Conservation (phyloP, 2,888 invertebrate species). For the Orthonevra nobilis region DNA sequence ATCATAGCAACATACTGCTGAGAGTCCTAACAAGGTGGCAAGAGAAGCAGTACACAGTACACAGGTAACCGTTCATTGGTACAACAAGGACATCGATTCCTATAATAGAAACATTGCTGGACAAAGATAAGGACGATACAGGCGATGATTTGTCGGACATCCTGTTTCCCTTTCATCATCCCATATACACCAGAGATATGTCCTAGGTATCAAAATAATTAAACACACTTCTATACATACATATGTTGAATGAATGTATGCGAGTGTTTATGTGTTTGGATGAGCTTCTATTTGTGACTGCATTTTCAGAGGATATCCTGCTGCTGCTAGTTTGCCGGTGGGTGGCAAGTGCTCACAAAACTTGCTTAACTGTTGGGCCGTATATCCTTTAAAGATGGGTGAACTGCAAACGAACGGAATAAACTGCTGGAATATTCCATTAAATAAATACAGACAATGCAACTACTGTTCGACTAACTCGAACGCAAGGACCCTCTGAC, state of each 20-base stretch:
- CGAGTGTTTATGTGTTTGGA: no score
- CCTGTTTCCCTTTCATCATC: constrained; percentile 33
- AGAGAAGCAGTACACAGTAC: constrained; percentile 18
- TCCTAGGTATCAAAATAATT: constrained; percentile 52
- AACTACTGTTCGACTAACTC: constrained; percentile 24
- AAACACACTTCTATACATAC: constrained; percentile 34
- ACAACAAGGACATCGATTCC: constrained; percentile 48
- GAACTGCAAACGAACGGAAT: background rate
- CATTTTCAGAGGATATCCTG: background rate
- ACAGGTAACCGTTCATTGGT: no score
- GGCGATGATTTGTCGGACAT: constrained; percentile 33
- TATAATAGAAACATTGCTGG: constrained; percentile 61
- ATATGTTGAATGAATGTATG: background rate
- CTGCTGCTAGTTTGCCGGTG: background rate
- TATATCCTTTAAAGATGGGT: background rate
- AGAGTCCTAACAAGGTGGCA: constrained; percentile 3
- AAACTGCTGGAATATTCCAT: constrained; percentile 10
- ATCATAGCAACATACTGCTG: constrained; percentile 27
- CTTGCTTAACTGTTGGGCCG: constrained; percentile 10
- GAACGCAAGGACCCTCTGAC: constrained; percentile 32
- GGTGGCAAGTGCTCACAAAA: background rate
- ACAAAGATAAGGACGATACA: constrained; percentile 43
- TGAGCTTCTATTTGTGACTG: no score
- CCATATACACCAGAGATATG: constrained; percentile 8
- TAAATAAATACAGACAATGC: constrained; percentile 36